Percentiles rank a stretch among this genome's conserved stretches.
These are phyloP conservation scores for Dicranocentrus wangi DNA, from an alignment of 2,888 invertebrate species.

Conservation along the genomic window DNA sequence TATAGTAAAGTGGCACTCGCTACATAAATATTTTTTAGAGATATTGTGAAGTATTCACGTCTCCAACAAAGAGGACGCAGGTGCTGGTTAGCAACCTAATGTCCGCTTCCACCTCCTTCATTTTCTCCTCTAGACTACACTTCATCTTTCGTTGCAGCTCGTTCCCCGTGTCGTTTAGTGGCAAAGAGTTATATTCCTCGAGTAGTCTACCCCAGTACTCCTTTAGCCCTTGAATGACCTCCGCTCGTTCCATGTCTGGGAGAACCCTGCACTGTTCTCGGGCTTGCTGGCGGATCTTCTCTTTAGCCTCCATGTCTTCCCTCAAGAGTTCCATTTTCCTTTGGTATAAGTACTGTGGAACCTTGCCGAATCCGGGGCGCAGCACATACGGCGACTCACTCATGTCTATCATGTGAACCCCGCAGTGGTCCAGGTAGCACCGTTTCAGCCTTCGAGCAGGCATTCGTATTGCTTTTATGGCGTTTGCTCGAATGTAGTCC, in stretches of 20 bases:
- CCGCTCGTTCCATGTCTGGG: slow-evolving; percentile 26
- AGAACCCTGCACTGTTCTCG: background rate
- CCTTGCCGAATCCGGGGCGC: slow-evolving; percentile 57
- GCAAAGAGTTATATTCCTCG: slow-evolving; percentile 32
- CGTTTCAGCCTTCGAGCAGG: slow-evolving; percentile 38
- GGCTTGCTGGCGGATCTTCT: background rate
- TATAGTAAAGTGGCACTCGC: too few species aligned
- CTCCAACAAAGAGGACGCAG: slow-evolving; percentile 27
- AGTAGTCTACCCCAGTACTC: slow-evolving; percentile 44
- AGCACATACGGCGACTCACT: slow-evolving; percentile 50
- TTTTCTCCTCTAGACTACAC: slow-evolving; percentile 35
- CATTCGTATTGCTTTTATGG: slow-evolving; percentile 48
- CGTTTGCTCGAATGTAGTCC: slow-evolving; percentile 59
- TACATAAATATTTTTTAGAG: too few species aligned
- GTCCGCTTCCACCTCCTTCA: slow-evolving; percentile 57
- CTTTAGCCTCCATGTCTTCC: slow-evolving; percentile 30
- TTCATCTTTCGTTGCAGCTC: slow-evolving; percentile 25
- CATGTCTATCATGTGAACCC: slow-evolving; percentile 44
- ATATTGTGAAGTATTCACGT: too few species aligned
- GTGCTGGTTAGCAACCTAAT: slow-evolving; percentile 43
- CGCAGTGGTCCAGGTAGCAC: slow-evolving; percentile 49
- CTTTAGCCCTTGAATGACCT: slow-evolving; percentile 37
- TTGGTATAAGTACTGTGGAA: slow-evolving; percentile 56
- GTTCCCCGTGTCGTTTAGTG: slow-evolving; percentile 14
- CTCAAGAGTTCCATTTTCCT: slow-evolving; percentile 49